Conservation (phyloP, 2,113 vertebrate genomes). For the Crotalus tigris region DNA sequence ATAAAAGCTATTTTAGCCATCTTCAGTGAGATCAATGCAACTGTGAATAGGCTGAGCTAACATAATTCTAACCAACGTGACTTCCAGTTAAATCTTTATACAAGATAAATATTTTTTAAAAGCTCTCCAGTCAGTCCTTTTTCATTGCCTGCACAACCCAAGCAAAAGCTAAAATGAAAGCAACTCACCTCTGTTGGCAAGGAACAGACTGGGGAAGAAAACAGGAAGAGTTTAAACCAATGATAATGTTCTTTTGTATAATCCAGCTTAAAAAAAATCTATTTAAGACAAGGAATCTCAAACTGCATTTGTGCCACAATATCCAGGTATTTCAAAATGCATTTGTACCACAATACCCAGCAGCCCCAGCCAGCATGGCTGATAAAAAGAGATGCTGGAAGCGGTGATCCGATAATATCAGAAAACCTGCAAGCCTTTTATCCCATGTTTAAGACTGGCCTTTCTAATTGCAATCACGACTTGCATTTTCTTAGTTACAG, state of each 20-base stretch:
- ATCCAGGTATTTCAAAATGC: background rate
- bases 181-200: slow-evolving; percentile 82
- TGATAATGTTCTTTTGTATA: background rate
- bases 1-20: background rate
- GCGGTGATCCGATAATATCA: background rate
- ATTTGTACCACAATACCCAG: background rate
- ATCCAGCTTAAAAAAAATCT: background rate
- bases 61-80: background rate
- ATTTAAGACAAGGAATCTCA: background rate
- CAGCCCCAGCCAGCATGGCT: background rate
- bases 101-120: background rate
- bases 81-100: background rate
- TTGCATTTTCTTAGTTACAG: background rate
- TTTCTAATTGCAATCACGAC: background rate
- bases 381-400: background rate
- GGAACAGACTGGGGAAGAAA: slow-evolving; percentile 72
- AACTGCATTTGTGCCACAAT: background rate
- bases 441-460: background rate
- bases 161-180: background rate
- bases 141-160: background rate
- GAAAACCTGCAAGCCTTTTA: background rate
- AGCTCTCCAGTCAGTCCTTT: background rate
- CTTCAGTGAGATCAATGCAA: background rate
- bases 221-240: background rate
- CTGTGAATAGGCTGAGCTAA: background rate